A percentile compares a stretch with the other conserved stretches of the same genome.
Conservation (phyloP, 2,113 vertebrate species). For the Phylloscopus trochilus region DNA sequence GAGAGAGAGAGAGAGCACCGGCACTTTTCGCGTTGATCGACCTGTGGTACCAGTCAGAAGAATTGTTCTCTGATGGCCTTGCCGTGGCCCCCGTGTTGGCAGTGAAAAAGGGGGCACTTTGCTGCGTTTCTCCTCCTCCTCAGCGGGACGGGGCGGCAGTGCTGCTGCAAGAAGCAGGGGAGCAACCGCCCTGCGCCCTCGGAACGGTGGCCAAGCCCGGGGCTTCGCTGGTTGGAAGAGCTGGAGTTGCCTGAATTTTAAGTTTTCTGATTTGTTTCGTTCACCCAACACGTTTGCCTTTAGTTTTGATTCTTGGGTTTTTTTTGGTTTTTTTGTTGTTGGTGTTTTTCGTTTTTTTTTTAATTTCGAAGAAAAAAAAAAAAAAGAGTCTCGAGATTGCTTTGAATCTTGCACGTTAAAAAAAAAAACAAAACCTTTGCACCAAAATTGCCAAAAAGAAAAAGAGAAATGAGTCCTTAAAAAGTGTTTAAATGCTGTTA, state of each 20-base stretch:
- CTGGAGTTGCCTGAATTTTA: slow-evolving; percentile 80
- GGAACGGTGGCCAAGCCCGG: slow-evolving; percentile 68
- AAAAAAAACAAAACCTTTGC: no score
- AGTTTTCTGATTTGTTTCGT: slow-evolving; percentile 79
- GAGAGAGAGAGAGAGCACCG: slow-evolving; percentile 76
- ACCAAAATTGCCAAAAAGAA: slow-evolving; percentile 78
- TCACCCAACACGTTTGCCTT: slow-evolving; percentile 75
- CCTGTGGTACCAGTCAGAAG: slow-evolving; percentile 71
- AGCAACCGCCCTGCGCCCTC: slow-evolving; percentile 68
- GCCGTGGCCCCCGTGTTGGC: slow-evolving; percentile 63
- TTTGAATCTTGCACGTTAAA: slow-evolving; percentile 76
- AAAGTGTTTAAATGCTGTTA: slow-evolving; percentile 72
- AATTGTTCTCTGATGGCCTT: slow-evolving; percentile 69
- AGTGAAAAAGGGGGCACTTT: slow-evolving; percentile 67
- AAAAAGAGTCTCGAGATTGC: slow-evolving; percentile 65
- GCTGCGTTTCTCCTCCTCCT: slow-evolving; percentile 78
- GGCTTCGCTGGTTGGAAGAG: slow-evolving; percentile 79
- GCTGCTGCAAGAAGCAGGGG: slow-evolving; percentile 78
- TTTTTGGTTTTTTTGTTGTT: neutral
- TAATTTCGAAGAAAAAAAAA: slow-evolving; percentile 52
- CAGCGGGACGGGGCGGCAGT: slow-evolving; percentile 75
- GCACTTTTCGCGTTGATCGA: slow-evolving; percentile 69
- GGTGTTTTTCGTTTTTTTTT: neutral
- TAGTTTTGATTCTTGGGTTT: slow-evolving; percentile 63
- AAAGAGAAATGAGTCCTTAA: slow-evolving; percentile 71